phyloP scores from a whole-genome alignment of 1,140 invertebrate species.

The Aricia agestis region DNA sequence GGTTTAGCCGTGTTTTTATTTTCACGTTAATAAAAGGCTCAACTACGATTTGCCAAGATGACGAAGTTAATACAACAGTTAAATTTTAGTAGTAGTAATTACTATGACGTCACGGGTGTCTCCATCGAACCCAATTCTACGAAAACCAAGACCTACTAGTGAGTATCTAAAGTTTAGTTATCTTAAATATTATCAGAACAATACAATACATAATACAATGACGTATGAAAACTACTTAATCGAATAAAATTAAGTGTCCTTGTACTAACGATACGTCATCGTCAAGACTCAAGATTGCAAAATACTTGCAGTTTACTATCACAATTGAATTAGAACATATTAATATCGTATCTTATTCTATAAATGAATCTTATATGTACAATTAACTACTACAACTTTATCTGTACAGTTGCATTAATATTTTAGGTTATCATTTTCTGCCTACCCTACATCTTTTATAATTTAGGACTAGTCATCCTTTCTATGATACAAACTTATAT shows the following conservation, averaged over 20 bases:
- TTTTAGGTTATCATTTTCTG: background rate
- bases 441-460: background rate
- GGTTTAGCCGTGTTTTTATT: slow-evolving; percentile 63
- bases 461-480: background rate
- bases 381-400: background rate
- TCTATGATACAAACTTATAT: background rate
- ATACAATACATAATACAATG: background rate
- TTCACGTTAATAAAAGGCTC: slow-evolving; percentile 58
- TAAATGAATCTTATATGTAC: background rate
- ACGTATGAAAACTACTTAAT: background rate
- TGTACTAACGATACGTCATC: slow-evolving; percentile 1
- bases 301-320: background rate
- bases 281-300: background rate
- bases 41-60: slow-evolving; percentile 69
- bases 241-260: background rate
- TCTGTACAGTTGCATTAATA: background rate
- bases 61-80: slow-evolving; percentile 73
- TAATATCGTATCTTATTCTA: background rate
- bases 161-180: slow-evolving; percentile 39
- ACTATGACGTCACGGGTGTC: slow-evolving; percentile 47
- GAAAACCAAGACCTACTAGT: slow-evolving; percentile 51
- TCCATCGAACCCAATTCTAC: slow-evolving; percentile 48
- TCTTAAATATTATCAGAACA: slow-evolving; percentile 6
- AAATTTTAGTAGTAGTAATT: slow-evolving; percentile 73
- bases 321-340: background rate